Conservation (phyloP, 2,888 invertebrate species). For the Andrena trimmerana region DNA sequence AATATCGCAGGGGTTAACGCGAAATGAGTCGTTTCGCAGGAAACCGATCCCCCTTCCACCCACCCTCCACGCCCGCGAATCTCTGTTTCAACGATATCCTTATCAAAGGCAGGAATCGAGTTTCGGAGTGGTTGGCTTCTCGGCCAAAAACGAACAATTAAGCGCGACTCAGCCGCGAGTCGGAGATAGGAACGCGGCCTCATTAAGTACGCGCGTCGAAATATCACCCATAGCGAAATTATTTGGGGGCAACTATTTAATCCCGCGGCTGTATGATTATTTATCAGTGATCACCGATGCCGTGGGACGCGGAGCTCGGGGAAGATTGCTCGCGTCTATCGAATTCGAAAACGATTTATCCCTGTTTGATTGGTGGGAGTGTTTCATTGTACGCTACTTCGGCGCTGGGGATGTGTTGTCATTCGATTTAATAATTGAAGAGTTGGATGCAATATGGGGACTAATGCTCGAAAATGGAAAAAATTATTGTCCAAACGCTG, state of each 20-base stretch:
- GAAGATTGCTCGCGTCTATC: not conserved
- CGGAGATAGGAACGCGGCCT: not conserved
- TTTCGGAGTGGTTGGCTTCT: conserved; percentile 12
- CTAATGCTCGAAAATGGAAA: too few species aligned
- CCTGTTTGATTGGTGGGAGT: not conserved
- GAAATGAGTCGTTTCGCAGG: conserved; percentile 19
- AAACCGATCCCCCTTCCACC: not conserved
- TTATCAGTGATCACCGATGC: not conserved
- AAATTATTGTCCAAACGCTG: too few species aligned
- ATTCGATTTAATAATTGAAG: not conserved
- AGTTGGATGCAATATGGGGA: too few species aligned
- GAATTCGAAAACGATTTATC: not conserved
- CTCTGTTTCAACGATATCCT: conserved; percentile 52
- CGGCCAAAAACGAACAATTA: conserved; percentile 39
- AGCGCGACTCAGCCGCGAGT: conserved; percentile 17
- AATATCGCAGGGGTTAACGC: conserved; percentile 4
- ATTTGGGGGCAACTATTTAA: conserved; percentile 6
- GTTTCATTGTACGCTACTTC: not conserved
- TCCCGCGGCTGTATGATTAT: not conserved
- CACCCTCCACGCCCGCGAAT: conserved; percentile 3
- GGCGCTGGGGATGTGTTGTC: not conserved
- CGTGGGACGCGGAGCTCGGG: not conserved
- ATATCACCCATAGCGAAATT: conserved; percentile 1
- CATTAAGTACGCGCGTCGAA: conserved; percentile 1
- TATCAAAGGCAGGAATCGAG: conserved; percentile 42